Conservation (phyloP, 2,113 vertebrate species). For the Otolemur garnettii region DNA sequence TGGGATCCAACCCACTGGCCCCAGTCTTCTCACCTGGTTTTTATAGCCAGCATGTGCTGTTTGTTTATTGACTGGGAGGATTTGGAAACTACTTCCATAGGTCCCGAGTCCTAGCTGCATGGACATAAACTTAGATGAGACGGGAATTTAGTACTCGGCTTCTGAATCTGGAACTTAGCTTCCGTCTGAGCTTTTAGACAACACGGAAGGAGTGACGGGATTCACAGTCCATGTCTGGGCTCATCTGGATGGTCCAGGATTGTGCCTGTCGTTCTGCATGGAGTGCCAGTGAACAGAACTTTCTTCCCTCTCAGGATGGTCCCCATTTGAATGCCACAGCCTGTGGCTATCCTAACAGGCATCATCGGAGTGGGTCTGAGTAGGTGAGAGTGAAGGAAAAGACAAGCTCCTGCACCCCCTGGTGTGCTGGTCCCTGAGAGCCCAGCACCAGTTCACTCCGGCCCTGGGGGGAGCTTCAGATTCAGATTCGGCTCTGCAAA, state of each 20-base stretch:
- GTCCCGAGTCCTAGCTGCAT: not conserved
- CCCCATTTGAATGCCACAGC: rapidly evolving
- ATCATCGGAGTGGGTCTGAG: not conserved
- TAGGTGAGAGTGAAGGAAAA: not conserved
- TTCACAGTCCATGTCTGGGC: not conserved
- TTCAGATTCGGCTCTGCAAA: not conserved
- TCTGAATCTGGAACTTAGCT: not conserved
- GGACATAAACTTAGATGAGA: rapidly evolving
- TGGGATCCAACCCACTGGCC: not conserved
- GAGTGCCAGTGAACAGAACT: not conserved
- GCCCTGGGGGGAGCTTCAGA: too few relatives aligned
- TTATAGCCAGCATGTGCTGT: not conserved
- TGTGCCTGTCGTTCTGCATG: rapidly evolving
- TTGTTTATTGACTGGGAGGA: not conserved
- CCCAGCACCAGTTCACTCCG: not conserved
- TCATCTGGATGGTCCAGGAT: too few relatives aligned
- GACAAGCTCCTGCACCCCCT: not conserved
- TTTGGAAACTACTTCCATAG: not conserved
- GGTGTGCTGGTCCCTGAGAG: not conserved
- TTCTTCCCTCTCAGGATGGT: rapidly evolving
- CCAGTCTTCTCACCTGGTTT: not conserved
- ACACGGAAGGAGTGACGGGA: not conserved
- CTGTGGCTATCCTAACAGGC: rapidly evolving
- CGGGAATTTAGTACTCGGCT: not conserved
- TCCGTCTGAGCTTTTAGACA: not conserved